Percentiles rank a stretch among this genome's conserved stretches.
phyloP scores from a whole-genome alignment of 2,797 vertebrate species.

The Threskiornis aethiopicus region DNA sequence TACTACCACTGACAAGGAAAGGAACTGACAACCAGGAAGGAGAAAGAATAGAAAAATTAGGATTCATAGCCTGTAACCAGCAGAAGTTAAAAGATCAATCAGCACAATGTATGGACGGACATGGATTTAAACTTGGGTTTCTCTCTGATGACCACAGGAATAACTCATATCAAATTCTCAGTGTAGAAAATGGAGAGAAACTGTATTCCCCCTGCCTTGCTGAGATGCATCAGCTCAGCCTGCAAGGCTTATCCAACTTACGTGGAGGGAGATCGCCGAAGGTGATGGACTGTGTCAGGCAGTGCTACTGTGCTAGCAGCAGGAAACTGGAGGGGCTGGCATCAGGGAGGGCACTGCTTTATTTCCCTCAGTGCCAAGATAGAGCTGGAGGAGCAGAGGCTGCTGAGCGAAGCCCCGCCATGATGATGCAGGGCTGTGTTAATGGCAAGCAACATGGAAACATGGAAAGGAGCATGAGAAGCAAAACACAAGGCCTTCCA shows the following conservation, averaged over 20 bases:
- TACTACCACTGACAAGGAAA: background rate
- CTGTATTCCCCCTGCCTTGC: background rate
- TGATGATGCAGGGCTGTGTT: background rate
- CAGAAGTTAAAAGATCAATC: background rate
- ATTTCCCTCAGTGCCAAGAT: background rate
- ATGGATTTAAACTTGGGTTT: background rate
- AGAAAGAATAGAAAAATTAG: background rate
- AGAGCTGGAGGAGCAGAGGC: background rate
- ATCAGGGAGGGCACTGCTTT: background rate
- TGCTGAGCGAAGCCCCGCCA: background rate
- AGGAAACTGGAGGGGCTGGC: rapidly evolving
- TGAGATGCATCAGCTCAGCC: background rate
- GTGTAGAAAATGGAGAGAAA: background rate
- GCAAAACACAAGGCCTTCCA: background rate
- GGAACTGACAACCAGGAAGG: background rate
- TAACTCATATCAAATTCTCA: background rate
- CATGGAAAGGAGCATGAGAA: background rate
- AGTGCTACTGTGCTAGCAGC: background rate
- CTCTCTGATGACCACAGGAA: background rate
- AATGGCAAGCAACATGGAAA: background rate
- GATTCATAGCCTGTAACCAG: background rate
- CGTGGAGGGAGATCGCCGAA: rapidly evolving
- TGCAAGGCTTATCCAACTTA: background rate
- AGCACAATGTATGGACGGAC: background rate
- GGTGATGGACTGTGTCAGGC: background rate